Evolutionary conservation across 2,797 vertebrate species (phyloP), one percentile per base, ranked within the genome.

Genomic region (Rachycentron canadum): DNA sequence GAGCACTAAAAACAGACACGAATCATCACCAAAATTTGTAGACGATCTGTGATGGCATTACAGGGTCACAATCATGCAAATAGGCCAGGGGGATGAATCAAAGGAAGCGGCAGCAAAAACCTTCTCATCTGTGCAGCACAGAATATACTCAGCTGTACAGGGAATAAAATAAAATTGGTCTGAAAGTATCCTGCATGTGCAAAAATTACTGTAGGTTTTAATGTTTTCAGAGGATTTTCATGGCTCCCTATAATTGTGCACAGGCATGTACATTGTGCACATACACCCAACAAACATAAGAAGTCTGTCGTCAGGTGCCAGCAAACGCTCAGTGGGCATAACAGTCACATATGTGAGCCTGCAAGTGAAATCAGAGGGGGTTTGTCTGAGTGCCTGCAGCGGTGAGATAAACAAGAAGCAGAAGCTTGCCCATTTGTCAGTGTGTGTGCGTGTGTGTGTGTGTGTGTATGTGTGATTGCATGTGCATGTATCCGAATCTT

Each of bases 321-420:
- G 68, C 74, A 69, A 69, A 69, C 82, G 73, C 62, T 76, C 69
- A 68, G 40, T 47, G 56, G 72, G 62, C 69, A 81, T 62, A 76
- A 71, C 70, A 79, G 75, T 83, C 76, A 65, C 78, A 88, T 78
- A 84, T 83, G 80, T 83, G 69, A 82, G 87, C 56, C 86, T 80
- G 79, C 72, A 75, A 78, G 65, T 75, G 72, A 83, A 87, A 90
- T 85, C 85, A 83, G 63, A 82, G 13, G 41, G 71, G 71, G 60
- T 67, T 86, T 73, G 79, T 86, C 82, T 66, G 69, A 50, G 75
- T 67, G 85, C 78, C 88, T 92, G 89, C 82, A 84, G 84, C 34
- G 62, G 62, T 43, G 88, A 89, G 91, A 92, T 92, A 89, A 90
- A 90, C 84, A 78, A 70, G 83, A 69, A 66, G 38, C 47, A 57